Conservation (phyloP, 2,113 vertebrate species). For the Syngnathoides biaculeatus region DNA sequence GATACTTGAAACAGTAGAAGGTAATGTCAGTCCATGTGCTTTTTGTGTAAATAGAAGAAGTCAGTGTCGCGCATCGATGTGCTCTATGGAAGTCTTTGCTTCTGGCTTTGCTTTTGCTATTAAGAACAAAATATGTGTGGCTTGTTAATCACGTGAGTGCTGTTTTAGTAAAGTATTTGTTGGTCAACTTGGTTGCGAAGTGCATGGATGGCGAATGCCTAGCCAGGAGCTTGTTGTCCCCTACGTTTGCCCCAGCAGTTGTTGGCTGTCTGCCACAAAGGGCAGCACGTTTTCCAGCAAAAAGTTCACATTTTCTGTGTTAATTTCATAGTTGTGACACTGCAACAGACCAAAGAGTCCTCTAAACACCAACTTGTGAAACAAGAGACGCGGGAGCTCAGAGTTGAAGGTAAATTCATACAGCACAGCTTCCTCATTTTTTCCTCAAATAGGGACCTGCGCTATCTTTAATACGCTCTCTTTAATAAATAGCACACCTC, state of each 20-base stretch:
- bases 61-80: not conserved
- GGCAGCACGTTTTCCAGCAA: not conserved
- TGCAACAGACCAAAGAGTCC: conserved; percentile 35
- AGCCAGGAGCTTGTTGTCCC: not conserved
- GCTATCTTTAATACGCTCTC: too few relatives aligned
- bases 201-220: conserved; percentile 13
- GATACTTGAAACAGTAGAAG: conserved; percentile 48
- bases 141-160: not conserved
- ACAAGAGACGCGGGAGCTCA: conserved; percentile 26
- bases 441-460: not conserved
- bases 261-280: not conserved
- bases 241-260: not conserved
- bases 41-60: conserved; percentile 3
- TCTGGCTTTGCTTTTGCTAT: too few relatives aligned
- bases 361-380: conserved; percentile 26
- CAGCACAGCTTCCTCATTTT: not conserved
- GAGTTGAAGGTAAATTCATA: conserved; percentile 11
- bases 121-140: too few relatives aligned
- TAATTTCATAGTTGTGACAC: conserved; percentile 36
- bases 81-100: not conserved
- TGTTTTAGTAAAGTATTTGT: not conserved
- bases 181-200: not conserved
- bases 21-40: conserved; percentile 20
- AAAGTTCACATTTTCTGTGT: conserved; percentile 20
- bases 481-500: too few relatives aligned